Evolutionary conservation across 2,888 invertebrate species (phyloP), one percentile per base, ranked within the genome.

Genomic region (Mermis nigrescens): DNA sequence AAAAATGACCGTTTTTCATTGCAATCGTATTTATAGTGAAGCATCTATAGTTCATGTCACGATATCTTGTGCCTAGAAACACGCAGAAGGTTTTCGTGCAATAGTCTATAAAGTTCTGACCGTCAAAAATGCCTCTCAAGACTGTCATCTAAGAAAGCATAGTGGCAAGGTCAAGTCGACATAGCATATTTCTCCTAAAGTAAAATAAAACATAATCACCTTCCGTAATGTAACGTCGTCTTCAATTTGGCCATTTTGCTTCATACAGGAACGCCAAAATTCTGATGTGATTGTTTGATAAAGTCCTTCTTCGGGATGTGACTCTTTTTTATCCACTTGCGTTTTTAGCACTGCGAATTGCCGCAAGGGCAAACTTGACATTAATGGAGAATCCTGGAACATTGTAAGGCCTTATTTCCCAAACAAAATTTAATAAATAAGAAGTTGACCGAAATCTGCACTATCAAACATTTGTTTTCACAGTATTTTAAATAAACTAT

Each of bases 231-330:
- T 81, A 55, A 86, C 76, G 72, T 89, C 88, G 68, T 92, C 91
- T 70, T 89, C 88, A 38, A 92, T 82, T 65, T 85, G 83, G 0
- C 92, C 92, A 60, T 82, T 81, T 63, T 83, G 82, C 68, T 86
- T 90, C 73, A 89, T 81, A 57, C 88, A 78, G 46, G 83, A 82
- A 66, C 83, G 82, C 79, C 91, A 91, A 52, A 83, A 80, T 64
- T 86, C 83, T n/a, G 85, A 84, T 0, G 83, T 84, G 32, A 92
- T 83, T 75, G 83, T 82, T n/a, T 83, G 80, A 7, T 86, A 84
- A 71, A 85, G 83, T 0, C 86, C 88, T 75, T 92, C 91, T 74
- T 91, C 90, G 0, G 91, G 91, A 72, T 92, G 91, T 65, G 89
- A 79, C 73, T 91, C 90, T 12, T 85, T 82, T 68, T 85, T 83